A percentile compares a stretch with the other conserved stretches of the same genome.
These are phyloP conservation scores for Brachyhypopomus occidentalis DNA, from an alignment of 2,113 vertebrate genomes.

Conservation along the genomic window DNA sequence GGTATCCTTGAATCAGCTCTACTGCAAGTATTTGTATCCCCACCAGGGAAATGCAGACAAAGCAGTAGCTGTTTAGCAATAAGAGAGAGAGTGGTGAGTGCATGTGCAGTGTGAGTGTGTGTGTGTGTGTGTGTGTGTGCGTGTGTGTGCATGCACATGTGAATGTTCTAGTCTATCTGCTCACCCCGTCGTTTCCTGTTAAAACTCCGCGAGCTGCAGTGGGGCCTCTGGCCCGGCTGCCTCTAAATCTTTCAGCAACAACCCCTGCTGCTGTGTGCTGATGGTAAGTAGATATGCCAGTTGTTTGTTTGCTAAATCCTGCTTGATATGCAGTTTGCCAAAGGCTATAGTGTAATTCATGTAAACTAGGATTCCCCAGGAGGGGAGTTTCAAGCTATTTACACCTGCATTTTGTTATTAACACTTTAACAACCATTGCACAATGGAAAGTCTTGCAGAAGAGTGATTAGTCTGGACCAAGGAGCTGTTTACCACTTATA, in stretches of 20 bases:
- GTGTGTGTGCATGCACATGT: constrained; percentile 8
- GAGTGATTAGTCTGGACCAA: constrained; percentile 2
- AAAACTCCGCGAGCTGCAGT: constrained; percentile 11
- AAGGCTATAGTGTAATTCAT: constrained; percentile 80
- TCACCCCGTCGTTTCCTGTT: background rate
- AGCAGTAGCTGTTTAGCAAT: constrained; percentile 25
- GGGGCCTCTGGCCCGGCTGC: constrained; percentile 51
- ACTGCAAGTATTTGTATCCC: constrained; percentile 39
- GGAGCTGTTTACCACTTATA: background rate
- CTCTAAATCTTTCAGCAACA: constrained; percentile 63
- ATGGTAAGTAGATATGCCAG: constrained; percentile 75
- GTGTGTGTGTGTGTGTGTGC: constrained; percentile 20
- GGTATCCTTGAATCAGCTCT: constrained; percentile 39
- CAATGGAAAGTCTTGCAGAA: background rate
- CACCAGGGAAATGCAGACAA: constrained; percentile 25
- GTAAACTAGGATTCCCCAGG: constrained; percentile 74
- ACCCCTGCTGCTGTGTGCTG: constrained; percentile 63
- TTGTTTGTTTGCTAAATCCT: constrained; percentile 77
- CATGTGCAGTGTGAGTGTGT: constrained; percentile 11
- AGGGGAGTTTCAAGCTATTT: constrained; percentile 76
- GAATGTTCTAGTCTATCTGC: constrained; percentile 28
- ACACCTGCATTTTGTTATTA: constrained; percentile 68
- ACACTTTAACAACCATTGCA: constrained; percentile 55
- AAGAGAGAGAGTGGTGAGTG: constrained; percentile 31
- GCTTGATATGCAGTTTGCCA: constrained; percentile 78